Evolutionary conservation across 2,113 vertebrate genomes (phyloP), one percentile per base, ranked within the genome.

Genomic region (Meles meles): DNA sequence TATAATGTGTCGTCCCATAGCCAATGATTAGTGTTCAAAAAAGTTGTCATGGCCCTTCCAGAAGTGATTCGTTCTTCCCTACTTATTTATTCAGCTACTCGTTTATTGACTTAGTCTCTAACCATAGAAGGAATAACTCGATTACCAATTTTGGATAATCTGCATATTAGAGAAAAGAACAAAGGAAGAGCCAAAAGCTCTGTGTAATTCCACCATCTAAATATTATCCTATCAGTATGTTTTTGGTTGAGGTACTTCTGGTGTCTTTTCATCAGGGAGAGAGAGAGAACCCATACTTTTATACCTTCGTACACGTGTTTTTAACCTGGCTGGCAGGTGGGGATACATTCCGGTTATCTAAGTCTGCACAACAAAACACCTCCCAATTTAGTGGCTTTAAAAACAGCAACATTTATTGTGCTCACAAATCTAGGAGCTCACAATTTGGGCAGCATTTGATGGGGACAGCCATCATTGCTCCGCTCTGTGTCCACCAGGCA

Each of bases 51-150:
- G 9, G 71, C 37, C 77, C 69, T 95, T 95, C 71, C 67, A 79
- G 72, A 94, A 94, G 61, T 74, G 47, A 94, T 49, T 92, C 27
- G 55, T 76, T 42, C 15, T 94, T 94, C 69, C 18, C 14, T 77
- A 7, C 27, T 76, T 81, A 49, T 88, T 74, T 94, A 44, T 71
- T 90, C n/a, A 88, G 14, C 21, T 80, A 44, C 49, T 67, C 37
- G 37, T 47, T 72, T 65, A 65, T 59, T 90, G 23, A 79, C 67
- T 91, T 82, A 49, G 29, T 44, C 34, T 96, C 49, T 85, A 82
- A 63, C 25, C 10, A 72, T 11, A 92, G 59, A 86, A 14, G 71
- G 31, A 89, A 69, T 31, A 81, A 52, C 31, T 57, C 17, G 9
- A 44, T 83, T n/a, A 65, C 7, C 15, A 82, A 52, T 59, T 85